Percentiles rank a stretch among this genome's conserved stretches.
Evolutionary conservation across 2,888 invertebrate genomes (phyloP).

Genomic region (Agrotis clavis): DNA sequence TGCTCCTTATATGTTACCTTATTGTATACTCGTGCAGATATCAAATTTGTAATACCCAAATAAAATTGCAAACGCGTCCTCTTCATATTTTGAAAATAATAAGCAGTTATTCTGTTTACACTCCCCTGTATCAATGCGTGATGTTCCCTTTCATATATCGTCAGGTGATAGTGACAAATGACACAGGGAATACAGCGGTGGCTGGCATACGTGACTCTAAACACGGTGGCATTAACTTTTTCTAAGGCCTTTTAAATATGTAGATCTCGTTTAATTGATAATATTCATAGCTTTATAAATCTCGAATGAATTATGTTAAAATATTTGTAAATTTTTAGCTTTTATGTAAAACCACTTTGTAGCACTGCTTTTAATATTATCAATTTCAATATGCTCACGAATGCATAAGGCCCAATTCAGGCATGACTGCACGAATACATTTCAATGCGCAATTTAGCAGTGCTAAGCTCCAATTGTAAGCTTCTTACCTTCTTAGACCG

Average conservation of each 20-base stretch:
- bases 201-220: slow-evolving; percentile 23
- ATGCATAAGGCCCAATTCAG: neutral
- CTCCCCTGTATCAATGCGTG: neutral
- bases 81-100: neutral
- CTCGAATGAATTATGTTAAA: neutral
- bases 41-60: slow-evolving; percentile 1
- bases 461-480: slow-evolving; percentile 29
- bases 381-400: slow-evolving; percentile 2
- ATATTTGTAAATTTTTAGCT: neutral
- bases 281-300: neutral
- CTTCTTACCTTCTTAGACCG: slow-evolving; percentile 32
- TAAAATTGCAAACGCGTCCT: slow-evolving; percentile 4
- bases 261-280: neutral
- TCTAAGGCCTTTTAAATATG: slow-evolving; percentile 1
- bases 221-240: slow-evolving; percentile 4
- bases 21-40: slow-evolving; percentile 3
- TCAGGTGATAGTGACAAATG: slow-evolving; percentile 9
- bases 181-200: neutral
- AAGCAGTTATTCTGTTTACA: neutral
- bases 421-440: slow-evolving; percentile 8
- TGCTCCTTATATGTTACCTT: slow-evolving; percentile 6
- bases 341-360: neutral
- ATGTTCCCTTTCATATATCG: slow-evolving; percentile 1
- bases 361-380: neutral
- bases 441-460: slow-evolving; percentile 15